These are phyloP conservation scores for Proteles cristata DNA, from an alignment of 2,113 vertebrate species.

Conservation along the genomic window DNA sequence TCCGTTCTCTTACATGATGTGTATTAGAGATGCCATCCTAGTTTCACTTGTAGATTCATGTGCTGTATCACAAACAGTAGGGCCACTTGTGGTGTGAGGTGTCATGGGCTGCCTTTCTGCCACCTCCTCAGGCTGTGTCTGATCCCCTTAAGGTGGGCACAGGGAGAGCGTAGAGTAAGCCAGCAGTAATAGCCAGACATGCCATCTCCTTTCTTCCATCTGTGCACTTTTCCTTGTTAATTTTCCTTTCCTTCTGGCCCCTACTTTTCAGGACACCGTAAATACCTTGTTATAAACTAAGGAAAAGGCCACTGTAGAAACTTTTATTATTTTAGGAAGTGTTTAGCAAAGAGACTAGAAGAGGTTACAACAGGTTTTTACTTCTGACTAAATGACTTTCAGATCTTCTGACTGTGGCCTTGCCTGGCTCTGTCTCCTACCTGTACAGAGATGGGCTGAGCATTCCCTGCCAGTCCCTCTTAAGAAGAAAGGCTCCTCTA, in stretches of 20 bases:
- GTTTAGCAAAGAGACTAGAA: background rate
- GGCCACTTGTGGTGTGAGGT: background rate
- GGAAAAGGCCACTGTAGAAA: background rate
- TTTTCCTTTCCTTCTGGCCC: background rate
- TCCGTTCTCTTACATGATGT: background rate
- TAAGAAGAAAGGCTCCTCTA: background rate
- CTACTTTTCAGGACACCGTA: background rate
- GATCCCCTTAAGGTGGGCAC: background rate
- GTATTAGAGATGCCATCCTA: background rate
- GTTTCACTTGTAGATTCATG: background rate
- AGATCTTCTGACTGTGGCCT: background rate
- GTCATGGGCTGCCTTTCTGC: background rate
- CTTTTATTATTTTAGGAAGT: background rate
- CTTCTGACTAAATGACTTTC: background rate
- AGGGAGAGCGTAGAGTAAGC: background rate
- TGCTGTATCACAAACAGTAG: background rate
- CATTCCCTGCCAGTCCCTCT: background rate
- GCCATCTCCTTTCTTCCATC: background rate
- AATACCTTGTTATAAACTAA: background rate
- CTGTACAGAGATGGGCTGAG: background rate
- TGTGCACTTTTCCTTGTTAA: background rate
- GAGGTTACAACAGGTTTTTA: background rate
- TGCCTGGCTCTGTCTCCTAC: background rate
- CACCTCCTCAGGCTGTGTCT: background rate
- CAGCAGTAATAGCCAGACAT: background rate